Evolutionary conservation across 2,888 invertebrate genomes (phyloP), one percentile per base, ranked within the genome.

Genomic region (Drosophila stalkeri): DNA sequence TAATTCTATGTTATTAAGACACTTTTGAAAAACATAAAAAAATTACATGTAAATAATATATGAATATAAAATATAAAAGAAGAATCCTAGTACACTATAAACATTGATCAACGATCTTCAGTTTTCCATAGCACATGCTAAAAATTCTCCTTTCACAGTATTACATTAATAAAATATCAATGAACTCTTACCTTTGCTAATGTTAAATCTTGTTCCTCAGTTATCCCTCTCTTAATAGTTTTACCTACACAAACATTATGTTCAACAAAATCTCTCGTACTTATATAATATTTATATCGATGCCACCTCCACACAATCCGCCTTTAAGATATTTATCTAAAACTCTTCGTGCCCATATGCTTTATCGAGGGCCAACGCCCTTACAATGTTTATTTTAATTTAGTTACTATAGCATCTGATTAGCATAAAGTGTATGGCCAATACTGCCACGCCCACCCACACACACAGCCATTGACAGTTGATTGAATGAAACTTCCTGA

Each of bases 401-500:
- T 60, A 64, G 35, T 80, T 63, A 47, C 61, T 55, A 60, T 59
- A 27, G 35, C 59, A 46, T 49, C 27, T 61, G 62, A 79, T 76
- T 74, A 64, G 70, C 56, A 41, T 35, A 33, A 5, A 12, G 16
- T 23, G 18, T 46, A 37, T 41, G 33, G 35, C 23, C 35, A 54
- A 47, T 54, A 37, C 27, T 47, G 33, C 46, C 44, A 70, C 69
- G 68, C 69, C 69, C 23, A n/a, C 33, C n/a, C 44, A 39, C 12
- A 14, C 33, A 18, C 51, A 18, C 18, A 33, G 57, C n/a, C 55
- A 44, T 59, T 57, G 51, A 56, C 44, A 33, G 43, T 35, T 66
- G 14, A 54, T 57, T 61, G 56, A 52, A 60, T 71, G 57, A 75
- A 72, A 81, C 77, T 71, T 76, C 72, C 83, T 70, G 72, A 68